Percentiles rank a stretch among this genome's conserved stretches.
phyloP scores from a whole-genome alignment of 1,140 invertebrate genomes.

The Meloidogyne floridensis region DNA sequence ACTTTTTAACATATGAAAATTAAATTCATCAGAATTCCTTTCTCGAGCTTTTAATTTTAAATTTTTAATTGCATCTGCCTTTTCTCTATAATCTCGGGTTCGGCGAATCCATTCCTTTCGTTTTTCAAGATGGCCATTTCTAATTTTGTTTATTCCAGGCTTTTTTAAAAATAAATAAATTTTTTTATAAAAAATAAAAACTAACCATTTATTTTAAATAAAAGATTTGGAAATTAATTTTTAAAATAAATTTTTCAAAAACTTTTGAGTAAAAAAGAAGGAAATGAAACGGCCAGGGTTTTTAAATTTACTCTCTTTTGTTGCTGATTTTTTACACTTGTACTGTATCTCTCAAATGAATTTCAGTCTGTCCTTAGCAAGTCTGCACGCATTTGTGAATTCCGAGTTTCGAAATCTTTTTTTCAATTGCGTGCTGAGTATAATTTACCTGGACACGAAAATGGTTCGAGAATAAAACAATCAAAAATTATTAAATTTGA shows the following conservation, averaged over 20 bases:
- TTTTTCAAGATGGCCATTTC: slow-evolving; percentile 76
- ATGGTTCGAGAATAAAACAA: no score
- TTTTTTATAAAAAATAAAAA: background rate
- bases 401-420: no score
- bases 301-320: no score
- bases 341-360: no score
- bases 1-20: slow-evolving; percentile 95
- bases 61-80: slow-evolving; percentile 80
- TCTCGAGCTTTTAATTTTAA: slow-evolving; percentile 82
- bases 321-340: no score
- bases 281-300: no score
- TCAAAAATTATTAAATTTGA: no score
- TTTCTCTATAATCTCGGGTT: slow-evolving; percentile 74
- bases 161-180: slow-evolving; percentile 19
- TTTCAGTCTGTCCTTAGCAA: no score
- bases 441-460: no score
- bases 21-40: slow-evolving; percentile 96
- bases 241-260: background rate
- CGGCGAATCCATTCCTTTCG: slow-evolving; percentile 90
- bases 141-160: slow-evolving; percentile 35
- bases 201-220: background rate
- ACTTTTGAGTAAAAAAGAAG: no score
- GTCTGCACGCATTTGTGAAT: no score
- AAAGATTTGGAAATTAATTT: background rate
- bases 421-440: no score